Evolutionary conservation across 2,797 vertebrate species (phyloP).

Genomic region (Falco concolor): DNA sequence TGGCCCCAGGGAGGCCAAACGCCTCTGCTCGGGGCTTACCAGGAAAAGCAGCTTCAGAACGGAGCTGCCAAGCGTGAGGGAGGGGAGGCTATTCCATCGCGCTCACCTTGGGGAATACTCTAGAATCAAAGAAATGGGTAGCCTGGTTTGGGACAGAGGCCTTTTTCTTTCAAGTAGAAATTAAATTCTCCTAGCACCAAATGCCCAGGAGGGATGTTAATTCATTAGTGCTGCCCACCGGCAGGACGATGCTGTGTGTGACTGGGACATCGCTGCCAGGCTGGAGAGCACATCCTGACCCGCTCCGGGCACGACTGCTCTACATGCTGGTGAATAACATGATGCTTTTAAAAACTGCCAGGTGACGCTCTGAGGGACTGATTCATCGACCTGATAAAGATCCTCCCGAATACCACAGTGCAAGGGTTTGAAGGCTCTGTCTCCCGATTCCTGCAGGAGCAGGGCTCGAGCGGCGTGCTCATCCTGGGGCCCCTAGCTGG

Average conservation of each 20-base stretch:
- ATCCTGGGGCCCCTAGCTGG: not conserved
- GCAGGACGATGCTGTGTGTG: accelerated
- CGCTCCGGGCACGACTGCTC: no score
- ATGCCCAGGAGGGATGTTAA: no score
- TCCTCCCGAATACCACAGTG: not conserved
- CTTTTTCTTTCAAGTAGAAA: not conserved
- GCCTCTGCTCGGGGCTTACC: not conserved
- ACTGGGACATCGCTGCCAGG: not conserved
- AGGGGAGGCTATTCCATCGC: not conserved
- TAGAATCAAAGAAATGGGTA: not conserved
- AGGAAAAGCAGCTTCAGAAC: not conserved
- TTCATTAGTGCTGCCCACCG: not conserved
- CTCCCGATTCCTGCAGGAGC: not conserved
- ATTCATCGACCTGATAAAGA: not conserved
- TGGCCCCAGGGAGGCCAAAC: not conserved
- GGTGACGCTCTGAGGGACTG: not conserved
- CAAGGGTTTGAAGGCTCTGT: not conserved
- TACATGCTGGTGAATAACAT: not conserved
- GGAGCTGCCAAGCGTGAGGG: not conserved
- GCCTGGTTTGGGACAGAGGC: not conserved
- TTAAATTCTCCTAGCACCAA: not conserved
- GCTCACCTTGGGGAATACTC: not conserved
- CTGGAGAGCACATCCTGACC: not conserved
- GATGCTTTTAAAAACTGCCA: not conserved
- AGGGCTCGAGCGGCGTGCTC: accelerated